Percentiles rank a stretch among this genome's conserved stretches.
Conservation (phyloP, 2,797 vertebrate genomes). For the Esox masquinongy region DNA sequence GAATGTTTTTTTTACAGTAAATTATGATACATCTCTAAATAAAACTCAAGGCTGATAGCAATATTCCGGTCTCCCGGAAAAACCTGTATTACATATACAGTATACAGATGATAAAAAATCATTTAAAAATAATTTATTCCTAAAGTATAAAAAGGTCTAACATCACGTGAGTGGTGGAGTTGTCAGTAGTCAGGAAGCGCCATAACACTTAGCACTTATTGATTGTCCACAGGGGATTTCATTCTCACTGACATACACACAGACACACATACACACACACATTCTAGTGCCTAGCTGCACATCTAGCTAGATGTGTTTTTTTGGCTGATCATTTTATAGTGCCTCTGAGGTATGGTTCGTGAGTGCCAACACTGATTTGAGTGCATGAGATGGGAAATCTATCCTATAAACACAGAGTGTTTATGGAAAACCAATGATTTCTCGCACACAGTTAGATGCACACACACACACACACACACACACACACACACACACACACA, state of each 20-base stretch:
- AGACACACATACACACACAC: constrained; percentile 14
- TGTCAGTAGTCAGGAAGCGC: constrained; percentile 14
- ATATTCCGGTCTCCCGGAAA: too few relatives aligned
- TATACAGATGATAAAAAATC: neutral
- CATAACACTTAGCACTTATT: constrained; percentile 1
- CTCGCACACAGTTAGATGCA: constrained; percentile 2
- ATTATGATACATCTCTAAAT: too few relatives aligned
- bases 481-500: constrained; percentile 16
- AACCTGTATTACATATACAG: neutral
- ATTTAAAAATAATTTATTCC: constrained; percentile 4
- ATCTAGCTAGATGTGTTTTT: constrained; percentile 11
- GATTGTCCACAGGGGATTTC: constrained; percentile 25
- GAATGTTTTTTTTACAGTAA: too few relatives aligned
- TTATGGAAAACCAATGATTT: constrained; percentile 74
- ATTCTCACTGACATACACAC: neutral
- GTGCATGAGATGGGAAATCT: constrained; percentile 64
- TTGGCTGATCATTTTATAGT: constrained; percentile 54
- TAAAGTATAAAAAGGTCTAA: neutral
- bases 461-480: constrained; percentile 6
- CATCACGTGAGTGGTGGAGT: neutral
- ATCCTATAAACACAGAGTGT: constrained; percentile 67
- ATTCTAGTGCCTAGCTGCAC: constrained; percentile 16
- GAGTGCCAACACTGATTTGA: constrained; percentile 71
- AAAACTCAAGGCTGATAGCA: too few relatives aligned
- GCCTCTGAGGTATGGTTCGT: constrained; percentile 59